Base-by-base conservation (phyloP, 1,140 invertebrate species). In the Streblospio benedicti region DNA sequence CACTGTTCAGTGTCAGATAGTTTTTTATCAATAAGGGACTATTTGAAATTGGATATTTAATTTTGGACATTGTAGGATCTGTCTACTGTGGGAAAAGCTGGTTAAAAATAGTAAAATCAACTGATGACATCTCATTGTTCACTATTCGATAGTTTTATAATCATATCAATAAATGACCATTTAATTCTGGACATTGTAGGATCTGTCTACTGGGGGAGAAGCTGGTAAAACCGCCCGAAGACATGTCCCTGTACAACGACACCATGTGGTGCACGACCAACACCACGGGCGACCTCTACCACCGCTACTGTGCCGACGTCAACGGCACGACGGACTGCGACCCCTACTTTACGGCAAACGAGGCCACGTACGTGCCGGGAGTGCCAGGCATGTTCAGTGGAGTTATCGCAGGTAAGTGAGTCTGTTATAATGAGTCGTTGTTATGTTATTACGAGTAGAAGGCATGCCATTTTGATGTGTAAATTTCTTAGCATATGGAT, bases 371-470 rank as follows among this genome's bases (percentile, higher is more conserved):
- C 31, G 31, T 57, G 2, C 20, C 33, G 9, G 60, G 51, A n/a
- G 57, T 61, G 20, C 60, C 60, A n/a, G 60, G 60, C 2, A 16
- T 61, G 12, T 23, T 43, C 0, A 61, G 60, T 25, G 53, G 53
- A 25, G 25, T 57, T 18, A 33, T 57, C n/a, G n/a, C n/a, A 20
- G 32, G 60, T 61, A 25, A 4, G 60, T 30, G 6, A 5, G 28
- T 18, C n/a, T 54, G 31, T n/a, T n/a, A 9, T n/a, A 35, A 5
- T 35, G 25, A n/a, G 18, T 32, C 23, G 23, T 45, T 23, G 5
- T 45, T 23, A 23, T 45, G 12, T 45, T 45, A 45, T 45, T 45
- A 6, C 27, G n/a, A 43, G 23, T 45, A 6, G 23, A 23, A 44
- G 4, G 18, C 18, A 20, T 44, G 25, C 25, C 25, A 44, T 44